phyloP scores from a whole-genome alignment of 1,140 invertebrate species.

The Bradynema listronoti region DNA sequence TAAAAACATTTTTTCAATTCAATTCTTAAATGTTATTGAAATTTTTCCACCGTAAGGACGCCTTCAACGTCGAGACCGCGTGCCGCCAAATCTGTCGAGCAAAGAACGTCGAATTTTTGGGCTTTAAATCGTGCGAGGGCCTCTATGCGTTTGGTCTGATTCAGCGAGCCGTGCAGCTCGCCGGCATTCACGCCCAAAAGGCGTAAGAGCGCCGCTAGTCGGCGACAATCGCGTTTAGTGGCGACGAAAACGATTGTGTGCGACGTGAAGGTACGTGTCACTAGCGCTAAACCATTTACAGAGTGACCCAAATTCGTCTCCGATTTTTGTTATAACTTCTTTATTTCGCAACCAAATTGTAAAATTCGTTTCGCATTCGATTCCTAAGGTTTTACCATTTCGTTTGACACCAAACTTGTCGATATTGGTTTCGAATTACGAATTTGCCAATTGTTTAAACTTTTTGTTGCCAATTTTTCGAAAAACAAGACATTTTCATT shows the following conservation, averaged over 20 bases:
- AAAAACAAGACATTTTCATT: no score
- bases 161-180: conserved; percentile 88
- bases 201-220: conserved; percentile 80
- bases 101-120: conserved; percentile 77
- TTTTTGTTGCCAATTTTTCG: no score
- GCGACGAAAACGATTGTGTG: conserved; percentile 88
- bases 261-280: conserved; percentile 85
- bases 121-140: conserved; percentile 49
- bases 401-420: no score
- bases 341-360: no score
- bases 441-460: no score
- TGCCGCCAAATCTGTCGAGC: conserved; percentile 92
- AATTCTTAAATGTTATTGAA: conserved; percentile 12
- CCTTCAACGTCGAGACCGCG: conserved; percentile 89
- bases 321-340: no score
- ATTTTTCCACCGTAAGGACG: conserved; percentile 73
- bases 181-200: conserved; percentile 69
- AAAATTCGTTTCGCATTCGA: no score
- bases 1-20: no score
- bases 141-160: conserved; percentile 67
- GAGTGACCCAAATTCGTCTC: no score
- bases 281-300: conserved; percentile 65
- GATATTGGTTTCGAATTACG: no score
- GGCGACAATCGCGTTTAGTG: conserved; percentile 86
- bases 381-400: no score